A percentile compares a stretch with the other conserved stretches of the same genome.
Conservation (phyloP, 2,113 vertebrate genomes). For the Platycercus adscitus region DNA sequence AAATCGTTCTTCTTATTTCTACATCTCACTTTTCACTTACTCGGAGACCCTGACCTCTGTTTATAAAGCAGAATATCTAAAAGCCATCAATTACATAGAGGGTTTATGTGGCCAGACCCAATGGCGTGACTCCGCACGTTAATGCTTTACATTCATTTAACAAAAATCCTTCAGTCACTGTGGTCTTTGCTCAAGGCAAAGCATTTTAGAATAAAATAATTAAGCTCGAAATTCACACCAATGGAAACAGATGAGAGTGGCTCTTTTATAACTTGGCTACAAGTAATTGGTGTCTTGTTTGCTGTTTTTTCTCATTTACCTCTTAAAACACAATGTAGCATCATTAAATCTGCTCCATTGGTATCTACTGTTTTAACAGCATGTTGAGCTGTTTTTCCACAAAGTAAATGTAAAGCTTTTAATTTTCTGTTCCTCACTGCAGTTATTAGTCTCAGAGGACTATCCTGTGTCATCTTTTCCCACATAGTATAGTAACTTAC, state of each 20-base stretch:
- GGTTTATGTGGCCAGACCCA: not conserved
- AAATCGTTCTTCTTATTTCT: not conserved
- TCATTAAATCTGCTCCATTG: not conserved
- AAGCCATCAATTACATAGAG: not conserved
- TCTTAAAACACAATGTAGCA: not conserved
- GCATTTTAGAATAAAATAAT: not conserved
- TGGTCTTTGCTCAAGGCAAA: not conserved
- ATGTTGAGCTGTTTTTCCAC: not conserved
- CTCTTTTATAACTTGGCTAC: not conserved
- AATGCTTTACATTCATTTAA: not conserved
- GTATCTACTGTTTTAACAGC: not conserved
- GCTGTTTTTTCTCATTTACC: constrained; percentile 11
- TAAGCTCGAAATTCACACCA: not conserved
- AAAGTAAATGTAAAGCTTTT: not conserved
- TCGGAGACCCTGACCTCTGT: accelerated
- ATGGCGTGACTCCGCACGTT: not conserved
- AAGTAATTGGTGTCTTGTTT: not conserved
- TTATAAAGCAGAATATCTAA: not conserved
- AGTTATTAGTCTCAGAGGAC: not conserved
- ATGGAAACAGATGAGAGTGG: not conserved
- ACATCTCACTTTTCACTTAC: not conserved
- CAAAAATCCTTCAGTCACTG: not conserved
- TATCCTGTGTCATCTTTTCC: not conserved
- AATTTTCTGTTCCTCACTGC: not conserved
- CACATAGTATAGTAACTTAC: not conserved